Evolutionary conservation across 2,888 invertebrate genomes (phyloP), one percentile per base, ranked within the genome.

Genomic region (Caenorhabditis uteleia): DNA sequence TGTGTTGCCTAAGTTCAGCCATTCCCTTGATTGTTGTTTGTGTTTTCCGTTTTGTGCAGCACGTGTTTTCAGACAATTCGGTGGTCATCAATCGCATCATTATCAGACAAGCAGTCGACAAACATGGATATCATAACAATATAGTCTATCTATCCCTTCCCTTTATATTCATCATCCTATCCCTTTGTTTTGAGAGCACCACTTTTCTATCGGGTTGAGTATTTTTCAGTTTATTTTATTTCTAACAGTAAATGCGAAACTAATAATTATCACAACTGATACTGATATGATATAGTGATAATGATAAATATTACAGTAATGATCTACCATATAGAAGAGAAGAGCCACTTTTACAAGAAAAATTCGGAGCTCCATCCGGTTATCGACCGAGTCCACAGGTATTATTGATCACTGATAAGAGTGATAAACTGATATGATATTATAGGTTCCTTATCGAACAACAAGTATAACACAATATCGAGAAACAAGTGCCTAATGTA

Each of bases 401-500:
- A 38, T 12, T 18, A 16, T 16, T 38, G n/a, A 7, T 20, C 5
- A 38, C 43, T 25, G 8, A 12, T n/a, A 36, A 38, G 23, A 42
- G 44, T 36, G 33, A 48, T n/a, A n/a, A n/a, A n/a, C n/a, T n/a
- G n/a, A n/a, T n/a, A n/a, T n/a, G n/a, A n/a, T n/a, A n/a, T n/a
- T n/a, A n/a, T n/a, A 64, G 31, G 54, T 59, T 21, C 69, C 58
- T 27, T 66, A 66, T 36, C 57, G 69, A 44, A 53, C 70, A 20
- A 50, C 55, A 44, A 62, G 66, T 48, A 67, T 71, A 20, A 58
- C 60, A 39, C 68, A 73, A 50, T 75, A 70, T 43, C 66, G 72
- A 40, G 75, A 75, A 60, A 75, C 75, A 46, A 70, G 70, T 56
- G 75, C 75, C 50, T 75, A 68, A 62, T 16, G 47, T 18, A 27